A percentile compares a stretch with the other conserved stretches of the same genome.
These are phyloP conservation scores for Danio albolineatus DNA, from an alignment of 2,797 vertebrate species.

Conservation along the genomic window DNA sequence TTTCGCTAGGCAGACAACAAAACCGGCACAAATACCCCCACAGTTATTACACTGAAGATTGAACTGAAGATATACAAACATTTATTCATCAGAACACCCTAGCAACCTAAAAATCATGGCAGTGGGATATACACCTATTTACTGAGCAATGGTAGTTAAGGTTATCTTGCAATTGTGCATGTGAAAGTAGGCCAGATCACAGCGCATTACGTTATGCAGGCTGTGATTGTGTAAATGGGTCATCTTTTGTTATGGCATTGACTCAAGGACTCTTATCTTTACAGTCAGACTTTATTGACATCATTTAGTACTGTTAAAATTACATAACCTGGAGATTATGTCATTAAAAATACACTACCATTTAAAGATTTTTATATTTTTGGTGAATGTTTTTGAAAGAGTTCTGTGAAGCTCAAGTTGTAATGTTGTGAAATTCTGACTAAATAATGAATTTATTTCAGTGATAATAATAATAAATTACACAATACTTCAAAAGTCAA, in stretches of 20 bases:
- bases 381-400: no score
- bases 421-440: neutral
- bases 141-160: neutral
- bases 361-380: neutral
- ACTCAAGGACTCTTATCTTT: neutral
- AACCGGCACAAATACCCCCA: neutral
- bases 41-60: neutral
- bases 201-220: neutral
- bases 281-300: constrained; percentile 9
- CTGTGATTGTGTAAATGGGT: constrained; percentile 15
- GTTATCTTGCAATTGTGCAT: neutral
- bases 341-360: no score
- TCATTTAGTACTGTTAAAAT: neutral
- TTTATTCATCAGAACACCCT: neutral
- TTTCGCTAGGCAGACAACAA: neutral
- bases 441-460: neutral
- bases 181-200: constrained; percentile 9
- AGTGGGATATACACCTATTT: neutral
- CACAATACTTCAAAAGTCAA: neutral
- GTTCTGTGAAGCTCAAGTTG: no score
- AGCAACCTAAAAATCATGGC: neutral
- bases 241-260: constrained; percentile 2
- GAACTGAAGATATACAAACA: neutral
- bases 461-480: neutral
- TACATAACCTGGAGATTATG: neutral